Evolutionary conservation across 2,888 invertebrate species (phyloP), one percentile per base, ranked within the genome.

Genomic region (Xestia xanthographa): DNA sequence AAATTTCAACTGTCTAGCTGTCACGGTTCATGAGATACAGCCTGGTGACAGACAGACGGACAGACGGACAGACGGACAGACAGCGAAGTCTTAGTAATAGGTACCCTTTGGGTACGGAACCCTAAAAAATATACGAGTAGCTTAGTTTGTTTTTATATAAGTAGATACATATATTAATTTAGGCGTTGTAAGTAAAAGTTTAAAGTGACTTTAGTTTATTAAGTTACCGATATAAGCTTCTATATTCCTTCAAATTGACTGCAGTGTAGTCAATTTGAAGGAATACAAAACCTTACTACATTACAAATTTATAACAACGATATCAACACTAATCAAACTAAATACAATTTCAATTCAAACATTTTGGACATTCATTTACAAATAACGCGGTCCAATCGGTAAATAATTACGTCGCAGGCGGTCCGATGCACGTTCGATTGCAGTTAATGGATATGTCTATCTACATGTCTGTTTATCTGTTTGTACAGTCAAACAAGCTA

Each of bases 321-420:
- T 12, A n/a, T 20, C 6, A 56, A 58, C 5, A 45, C 43, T 22
- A 77, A 65, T 45, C 34, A n/a, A 53, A 45, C 22, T n/a, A 45
- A 63, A 17, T 50, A 34, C 50, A 70, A 17, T 62, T 26, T 45
- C 38, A 80, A 53, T 45, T 12, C 26, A 50, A 41, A 34, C 14
- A 53, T 20, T 22, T 20, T 20, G 48, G 20, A 45, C 8, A 2
- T 6, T 45, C 53, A 82, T 58, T 48, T 8, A 34, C 12, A 29
- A 77, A 77, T 67, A 63, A 77, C 22, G 14, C 14, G n/a, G 9
- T 14, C n/a, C 38, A 22, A 48, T 79, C 41, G 63, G 71, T 68
- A 58, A 80, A 73, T 67, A 72, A 58, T 50, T 14, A 20, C 5
- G 14, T 45, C 38, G n/a, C 38, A 14, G 41, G 14, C 17, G 26